Evolutionary conservation across 2,888 invertebrate species (phyloP).

Genomic region (Trichopria drosophilae): DNA sequence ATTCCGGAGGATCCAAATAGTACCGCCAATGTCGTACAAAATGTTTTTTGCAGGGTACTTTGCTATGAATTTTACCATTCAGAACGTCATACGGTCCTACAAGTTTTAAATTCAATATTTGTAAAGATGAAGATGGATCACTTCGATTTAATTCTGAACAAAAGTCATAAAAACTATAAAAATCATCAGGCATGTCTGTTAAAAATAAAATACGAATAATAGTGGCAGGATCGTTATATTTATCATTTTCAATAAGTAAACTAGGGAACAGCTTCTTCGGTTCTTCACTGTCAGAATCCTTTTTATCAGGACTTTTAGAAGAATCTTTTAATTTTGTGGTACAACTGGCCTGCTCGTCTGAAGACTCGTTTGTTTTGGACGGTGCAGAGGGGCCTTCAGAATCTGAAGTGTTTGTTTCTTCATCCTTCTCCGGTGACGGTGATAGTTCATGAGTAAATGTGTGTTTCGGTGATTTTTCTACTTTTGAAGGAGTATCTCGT

Average conservation of each 20-base stretch:
- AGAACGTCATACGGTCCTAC: slow-evolving; percentile 90
- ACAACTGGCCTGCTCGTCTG: too few relatives aligned
- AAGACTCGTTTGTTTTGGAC: slow-evolving; percentile 63
- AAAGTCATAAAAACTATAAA: slow-evolving; percentile 82
- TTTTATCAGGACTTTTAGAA: too few relatives aligned
- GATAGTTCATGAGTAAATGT: slow-evolving; percentile 3
- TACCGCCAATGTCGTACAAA: slow-evolving; percentile 87
- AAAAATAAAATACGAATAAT: too few relatives aligned
- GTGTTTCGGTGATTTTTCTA: slow-evolving; percentile 1
- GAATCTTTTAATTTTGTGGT: too few relatives aligned
- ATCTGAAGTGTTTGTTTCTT: slow-evolving; percentile 1
- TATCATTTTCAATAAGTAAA: too few relatives aligned
- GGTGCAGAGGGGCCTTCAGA: too few relatives aligned
- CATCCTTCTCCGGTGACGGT: slow-evolving; percentile 10
- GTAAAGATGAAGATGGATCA: slow-evolving; percentile 67
- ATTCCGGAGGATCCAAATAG: slow-evolving; percentile 93
- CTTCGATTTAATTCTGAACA: slow-evolving; percentile 64
- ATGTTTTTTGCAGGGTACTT: slow-evolving; percentile 62
- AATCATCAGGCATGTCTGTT: slow-evolving; percentile 87
- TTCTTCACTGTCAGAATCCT: too few relatives aligned
- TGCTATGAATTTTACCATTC: slow-evolving; percentile 63
- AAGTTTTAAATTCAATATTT: slow-evolving; percentile 69
- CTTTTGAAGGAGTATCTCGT: too few relatives aligned
- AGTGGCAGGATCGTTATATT: too few relatives aligned
- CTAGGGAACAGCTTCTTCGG: too few relatives aligned